These are phyloP conservation scores for Apodemus agrarius DNA, from an alignment of 2,797 vertebrate genomes.

Conservation along the genomic window DNA sequence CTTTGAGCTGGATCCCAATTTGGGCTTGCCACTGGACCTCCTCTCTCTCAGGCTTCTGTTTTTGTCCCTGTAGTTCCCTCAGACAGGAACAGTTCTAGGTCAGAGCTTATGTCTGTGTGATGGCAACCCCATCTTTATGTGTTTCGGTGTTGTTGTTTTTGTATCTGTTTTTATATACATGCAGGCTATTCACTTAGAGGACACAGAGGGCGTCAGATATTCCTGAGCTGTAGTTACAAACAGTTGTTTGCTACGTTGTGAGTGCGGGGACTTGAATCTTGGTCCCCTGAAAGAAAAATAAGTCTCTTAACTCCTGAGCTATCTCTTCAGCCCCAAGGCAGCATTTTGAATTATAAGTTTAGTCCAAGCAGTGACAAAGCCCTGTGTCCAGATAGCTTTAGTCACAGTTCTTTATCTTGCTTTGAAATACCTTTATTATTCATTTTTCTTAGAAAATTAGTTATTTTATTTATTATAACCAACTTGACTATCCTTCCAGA, in stretches of 20 bases:
- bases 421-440: constrained; percentile 54
- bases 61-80: background rate
- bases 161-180: too few relatives aligned
- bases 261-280: background rate
- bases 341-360: constrained; percentile 42
- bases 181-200: background rate
- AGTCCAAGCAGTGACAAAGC: constrained; percentile 16
- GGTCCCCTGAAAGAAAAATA: background rate
- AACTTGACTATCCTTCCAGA: constrained; percentile 33
- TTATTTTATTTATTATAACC: constrained; percentile 53
- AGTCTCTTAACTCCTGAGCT: background rate
- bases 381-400: background rate
- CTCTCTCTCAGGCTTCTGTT: background rate
- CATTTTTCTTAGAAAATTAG: constrained; percentile 58
- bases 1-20: background rate
- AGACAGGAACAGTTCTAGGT: background rate
- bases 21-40: background rate
- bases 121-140: background rate
- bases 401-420: constrained; percentile 43
- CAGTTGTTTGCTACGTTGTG: background rate
- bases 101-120: background rate
- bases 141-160: background rate
- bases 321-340: background rate
- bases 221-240: background rate
- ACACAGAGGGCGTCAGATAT: background rate